Evolutionary conservation across 2,113 vertebrate genomes (phyloP).

Genomic region (Eulemur macaco): DNA sequence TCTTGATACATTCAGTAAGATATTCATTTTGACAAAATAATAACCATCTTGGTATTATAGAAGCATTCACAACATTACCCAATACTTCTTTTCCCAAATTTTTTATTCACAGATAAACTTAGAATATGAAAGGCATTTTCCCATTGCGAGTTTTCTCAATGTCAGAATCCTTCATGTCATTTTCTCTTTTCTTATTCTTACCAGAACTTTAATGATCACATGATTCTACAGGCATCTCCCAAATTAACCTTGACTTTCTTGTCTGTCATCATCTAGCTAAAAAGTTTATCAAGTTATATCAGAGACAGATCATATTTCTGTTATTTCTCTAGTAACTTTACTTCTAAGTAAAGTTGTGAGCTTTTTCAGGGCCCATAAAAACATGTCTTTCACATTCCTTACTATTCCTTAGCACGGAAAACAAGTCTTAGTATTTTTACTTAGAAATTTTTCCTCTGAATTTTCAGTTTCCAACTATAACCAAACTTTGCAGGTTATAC

Average conservation of each 20-base stretch:
- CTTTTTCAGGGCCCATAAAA: background rate
- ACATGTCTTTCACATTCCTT: background rate
- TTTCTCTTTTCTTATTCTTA: background rate
- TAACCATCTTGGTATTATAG: background rate
- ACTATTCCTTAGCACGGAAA: background rate
- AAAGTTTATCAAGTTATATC: background rate
- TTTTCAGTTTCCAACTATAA: background rate
- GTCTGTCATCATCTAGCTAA: background rate
- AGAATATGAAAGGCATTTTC: background rate
- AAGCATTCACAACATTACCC: background rate
- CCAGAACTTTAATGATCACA: background rate
- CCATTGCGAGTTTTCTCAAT: background rate
- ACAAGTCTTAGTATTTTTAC: background rate
- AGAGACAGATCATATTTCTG: background rate
- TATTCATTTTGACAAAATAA: background rate
- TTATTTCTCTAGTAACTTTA: constrained; percentile 29
- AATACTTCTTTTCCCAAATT: background rate
- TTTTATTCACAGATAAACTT: constrained; percentile 11
- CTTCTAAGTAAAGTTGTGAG: background rate
- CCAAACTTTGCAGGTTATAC: background rate
- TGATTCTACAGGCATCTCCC: background rate
- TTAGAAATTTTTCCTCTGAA: background rate
- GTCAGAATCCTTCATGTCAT: background rate
- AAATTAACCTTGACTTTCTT: background rate
- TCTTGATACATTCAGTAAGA: background rate